Evolutionary conservation across 2,797 vertebrate genomes (phyloP), one percentile per base, ranked within the genome.

Genomic region (Gymnoscopelus microlampas): DNA sequence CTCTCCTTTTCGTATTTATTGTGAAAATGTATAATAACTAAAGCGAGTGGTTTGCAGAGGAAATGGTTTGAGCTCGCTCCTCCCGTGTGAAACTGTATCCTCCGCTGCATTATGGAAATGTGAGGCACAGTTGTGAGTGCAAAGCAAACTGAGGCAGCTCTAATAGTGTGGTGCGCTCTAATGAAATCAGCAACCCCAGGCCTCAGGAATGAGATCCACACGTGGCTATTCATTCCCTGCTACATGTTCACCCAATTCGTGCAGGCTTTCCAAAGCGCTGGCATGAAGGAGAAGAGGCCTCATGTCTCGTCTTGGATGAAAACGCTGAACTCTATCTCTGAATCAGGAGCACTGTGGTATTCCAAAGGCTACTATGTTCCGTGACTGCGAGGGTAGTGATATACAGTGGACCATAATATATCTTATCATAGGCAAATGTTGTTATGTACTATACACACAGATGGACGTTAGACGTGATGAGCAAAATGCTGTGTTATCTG

Each of bases 121-220:
- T 84, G 78, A 86, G 77, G 85, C 78, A 85, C 70, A 24, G 72
- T 86, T 44, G 78, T 2, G 55, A 86, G 83, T 67, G 86, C 87
- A 91, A 87, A 90, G 88, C 88, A 93, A 92, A 92, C 84, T 87
- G 83, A 92, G 91, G 88, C 80, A 57, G 84, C 86, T 86, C 84
- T 91, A 92, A 93, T 88, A 90, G 83, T 87, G 89, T 80, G 85
- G 84, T 91, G 77, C 67, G 62, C 89, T 88, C 78, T 91, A 93
- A 92, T 93, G 88, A 92, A 92, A 93, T 93, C 91, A 92, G 86
- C 83, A 85, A 88, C 78, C 85, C 87, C 81, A 88, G 87, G 84
- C 85, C 89, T 91, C 89, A 86, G 87, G 85, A 92, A 91, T 88
- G 87, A 86, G 81, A 86, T 83, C 77, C 85, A 77, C 74, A 69